Conservation (phyloP, 2,797 vertebrate species). For the Hippopotamyrus pictus region DNA sequence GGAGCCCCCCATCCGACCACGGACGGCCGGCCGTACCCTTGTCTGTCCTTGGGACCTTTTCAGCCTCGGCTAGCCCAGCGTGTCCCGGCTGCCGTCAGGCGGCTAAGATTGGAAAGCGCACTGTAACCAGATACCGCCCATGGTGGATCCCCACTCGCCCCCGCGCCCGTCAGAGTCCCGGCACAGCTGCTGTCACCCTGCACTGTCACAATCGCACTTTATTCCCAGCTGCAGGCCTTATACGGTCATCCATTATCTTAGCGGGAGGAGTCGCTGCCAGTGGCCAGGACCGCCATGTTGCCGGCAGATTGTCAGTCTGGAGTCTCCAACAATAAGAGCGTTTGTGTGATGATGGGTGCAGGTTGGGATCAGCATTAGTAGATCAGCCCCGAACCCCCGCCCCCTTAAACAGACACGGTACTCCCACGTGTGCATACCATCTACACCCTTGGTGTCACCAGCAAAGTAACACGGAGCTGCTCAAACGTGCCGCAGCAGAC, state of each 20-base stretch:
- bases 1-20: neutral
- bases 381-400: neutral
- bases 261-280: slow-evolving; percentile 41
- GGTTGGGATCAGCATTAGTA: neutral
- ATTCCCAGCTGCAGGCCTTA: slow-evolving; percentile 74
- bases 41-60: slow-evolving; percentile 89
- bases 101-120: slow-evolving; percentile 92
- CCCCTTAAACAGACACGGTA: neutral
- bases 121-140: slow-evolving; percentile 77
- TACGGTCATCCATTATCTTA: slow-evolving; percentile 80
- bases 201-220: slow-evolving; percentile 73
- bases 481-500: too few relatives aligned
- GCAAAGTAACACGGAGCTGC: neutral
- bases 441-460: neutral
- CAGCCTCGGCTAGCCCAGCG: slow-evolving; percentile 49
- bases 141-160: slow-evolving; percentile 44
- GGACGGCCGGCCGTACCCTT: slow-evolving; percentile 68
- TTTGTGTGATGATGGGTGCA: neutral
- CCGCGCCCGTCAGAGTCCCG: slow-evolving; percentile 52
- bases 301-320: neutral
- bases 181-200: slow-evolving; percentile 81
- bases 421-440: neutral
- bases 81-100: slow-evolving; percentile 69
- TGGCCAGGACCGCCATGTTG: slow-evolving; percentile 7
- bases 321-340: neutral